These are phyloP conservation scores for Planiliza haematocheilus DNA, from an alignment of 2,113 vertebrate species.

Conservation along the genomic window DNA sequence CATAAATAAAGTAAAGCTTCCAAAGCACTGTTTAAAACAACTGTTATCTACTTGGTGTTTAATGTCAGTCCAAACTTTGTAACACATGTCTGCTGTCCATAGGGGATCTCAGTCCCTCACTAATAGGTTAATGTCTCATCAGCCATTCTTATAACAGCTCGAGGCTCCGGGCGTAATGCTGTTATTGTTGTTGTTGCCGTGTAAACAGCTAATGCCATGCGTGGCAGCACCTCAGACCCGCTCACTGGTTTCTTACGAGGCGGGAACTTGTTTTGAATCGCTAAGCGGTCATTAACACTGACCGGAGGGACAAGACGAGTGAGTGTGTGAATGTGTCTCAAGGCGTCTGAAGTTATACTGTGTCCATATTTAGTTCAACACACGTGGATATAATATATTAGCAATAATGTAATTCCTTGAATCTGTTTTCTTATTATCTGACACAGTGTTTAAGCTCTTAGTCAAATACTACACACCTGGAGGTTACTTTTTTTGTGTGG, in stretches of 20 bases:
- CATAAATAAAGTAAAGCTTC: too few species aligned
- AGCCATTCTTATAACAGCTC: constrained; percentile 67
- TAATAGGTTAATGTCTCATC: constrained; percentile 79
- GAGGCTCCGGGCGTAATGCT: constrained; percentile 63
- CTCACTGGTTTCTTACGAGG: constrained; percentile 64
- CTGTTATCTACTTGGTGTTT: neutral
- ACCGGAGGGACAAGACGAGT: constrained; percentile 37
- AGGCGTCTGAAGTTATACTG: neutral
- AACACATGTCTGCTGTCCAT: constrained; percentile 18
- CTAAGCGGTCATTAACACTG: constrained; percentile 71
- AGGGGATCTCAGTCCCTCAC: constrained; percentile 36
- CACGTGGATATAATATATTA: constrained; percentile 9
- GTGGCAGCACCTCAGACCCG: constrained; percentile 52
- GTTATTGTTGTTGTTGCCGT: constrained; percentile 68
- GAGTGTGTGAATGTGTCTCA: constrained; percentile 25
- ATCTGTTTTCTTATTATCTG: neutral
- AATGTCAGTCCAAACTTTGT: constrained; percentile 31
- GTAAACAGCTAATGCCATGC: constrained; percentile 82
- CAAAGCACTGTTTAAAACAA: too few species aligned
- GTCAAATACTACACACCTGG: neutral
- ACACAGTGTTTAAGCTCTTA: neutral
- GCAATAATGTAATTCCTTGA: constrained; percentile 9
- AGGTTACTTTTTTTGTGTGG: neutral
- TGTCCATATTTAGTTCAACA: constrained; percentile 1
- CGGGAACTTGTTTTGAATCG: constrained; percentile 75